Conservation (phyloP, 2,888 invertebrate species). For the Strigamia crassipes region DNA sequence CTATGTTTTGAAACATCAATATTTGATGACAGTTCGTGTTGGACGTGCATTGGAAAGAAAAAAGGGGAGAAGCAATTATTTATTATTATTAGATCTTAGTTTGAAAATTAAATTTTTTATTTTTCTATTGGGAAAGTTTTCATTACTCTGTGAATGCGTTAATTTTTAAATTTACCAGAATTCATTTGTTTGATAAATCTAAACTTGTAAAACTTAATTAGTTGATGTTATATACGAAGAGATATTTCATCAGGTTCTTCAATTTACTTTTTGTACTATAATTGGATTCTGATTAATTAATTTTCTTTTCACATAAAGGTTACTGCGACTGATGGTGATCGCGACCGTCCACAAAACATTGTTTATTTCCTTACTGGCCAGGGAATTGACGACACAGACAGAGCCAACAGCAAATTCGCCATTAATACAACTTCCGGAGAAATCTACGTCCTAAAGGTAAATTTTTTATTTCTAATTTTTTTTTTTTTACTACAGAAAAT, state of each 20-base stretch:
- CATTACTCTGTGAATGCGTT: background rate
- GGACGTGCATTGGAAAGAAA: background rate
- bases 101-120: background rate
- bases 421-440: slow-evolving; percentile 94
- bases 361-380: slow-evolving; percentile 95
- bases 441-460: slow-evolving; percentile 92
- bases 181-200: background rate
- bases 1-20: background rate
- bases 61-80: background rate
- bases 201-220: background rate
- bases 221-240: background rate
- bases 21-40: background rate
- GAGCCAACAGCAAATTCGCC: slow-evolving; percentile 93
- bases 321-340: slow-evolving; percentile 93
- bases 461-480: slow-evolving; percentile 53
- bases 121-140: background rate
- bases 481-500: background rate
- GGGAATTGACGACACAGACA: slow-evolving; percentile 93
- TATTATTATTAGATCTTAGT: background rate
- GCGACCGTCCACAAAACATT: slow-evolving; percentile 91
- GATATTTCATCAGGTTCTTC: background rate
- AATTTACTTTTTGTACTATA: background rate
- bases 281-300: slow-evolving; percentile 19
- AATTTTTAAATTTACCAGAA: background rate
- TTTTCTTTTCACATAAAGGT: slow-evolving; percentile 67